A percentile compares a stretch with the other conserved stretches of the same genome.
These are phyloP conservation scores for Leucophenga montana DNA, from an alignment of 2,888 invertebrate genomes.

Conservation along the genomic window DNA sequence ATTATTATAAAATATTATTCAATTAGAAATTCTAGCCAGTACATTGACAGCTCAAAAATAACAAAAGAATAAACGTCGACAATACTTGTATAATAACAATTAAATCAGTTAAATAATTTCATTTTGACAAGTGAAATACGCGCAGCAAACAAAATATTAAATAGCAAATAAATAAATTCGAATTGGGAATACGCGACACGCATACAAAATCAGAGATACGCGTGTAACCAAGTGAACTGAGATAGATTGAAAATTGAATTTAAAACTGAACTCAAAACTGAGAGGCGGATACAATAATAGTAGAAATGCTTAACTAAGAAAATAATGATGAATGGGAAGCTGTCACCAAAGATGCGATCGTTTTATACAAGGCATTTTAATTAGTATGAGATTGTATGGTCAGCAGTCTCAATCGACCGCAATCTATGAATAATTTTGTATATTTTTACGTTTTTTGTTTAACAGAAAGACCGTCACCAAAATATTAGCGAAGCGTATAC, in stretches of 20 bases:
- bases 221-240: conserved; percentile 26
- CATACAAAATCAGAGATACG: conserved; percentile 54
- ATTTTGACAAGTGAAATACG: conserved; percentile 13
- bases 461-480: too few species aligned
- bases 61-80: neutral
- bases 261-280: conserved; percentile 51
- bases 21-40: conserved; percentile 11
- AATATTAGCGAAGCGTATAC: too few species aligned
- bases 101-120: conserved; percentile 26
- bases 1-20: too few species aligned
- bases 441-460: too few species aligned
- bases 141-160: conserved; percentile 41
- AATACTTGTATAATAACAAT: conserved; percentile 9
- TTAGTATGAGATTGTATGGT: too few species aligned
- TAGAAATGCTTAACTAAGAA: too few species aligned
- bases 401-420: too few species aligned
- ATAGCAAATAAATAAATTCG: conserved; percentile 64
- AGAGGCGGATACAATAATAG: conserved; percentile 53
- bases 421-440: too few species aligned
- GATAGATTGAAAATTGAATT: neutral
- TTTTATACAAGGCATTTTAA: too few species aligned
- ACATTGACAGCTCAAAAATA: neutral
- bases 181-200: conserved; percentile 57
- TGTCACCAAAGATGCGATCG: too few species aligned
- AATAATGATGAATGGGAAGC: too few species aligned